Evolutionary conservation across 1,140 invertebrate genomes (phyloP), one percentile per base, ranked within the genome.

Genomic region (Pseudomyrmex gracilis): DNA sequence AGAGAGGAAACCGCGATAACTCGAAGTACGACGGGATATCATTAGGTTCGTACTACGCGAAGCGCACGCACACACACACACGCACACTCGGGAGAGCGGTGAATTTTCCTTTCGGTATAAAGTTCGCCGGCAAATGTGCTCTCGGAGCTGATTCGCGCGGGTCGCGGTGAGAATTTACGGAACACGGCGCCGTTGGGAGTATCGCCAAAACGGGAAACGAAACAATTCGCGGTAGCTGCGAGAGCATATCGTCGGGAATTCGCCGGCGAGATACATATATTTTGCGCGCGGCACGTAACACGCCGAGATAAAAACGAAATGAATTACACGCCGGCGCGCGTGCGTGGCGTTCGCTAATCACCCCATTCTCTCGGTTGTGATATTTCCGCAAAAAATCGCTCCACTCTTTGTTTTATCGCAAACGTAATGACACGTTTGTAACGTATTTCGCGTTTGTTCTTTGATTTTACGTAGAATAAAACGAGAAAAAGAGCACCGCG

Each of bases 21-120:
- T n/a, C 22, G 60, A 74, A 13, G 12, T 64, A 58, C 55, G 17
- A 60, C 45, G 17, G 24, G 49, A 55, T 45, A 67, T 55, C 34
- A 10, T 77, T 53, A 45, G 15, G 34, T 17, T 17, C 15, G 60
- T 15, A 12, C 8, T 55, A 55, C 51, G 34, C 7, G 34, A 34
- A 34, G 7, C 34, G 7, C 34, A 34, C 24, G 24, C 24, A 24
- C 34, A 34, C 34, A 34, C 0, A 34, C 3, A 2, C 34, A 7
- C 34, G 34, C 34, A 34, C 5, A 8, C n/a, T 34, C 12, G 12
- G 34, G 34, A 34, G 63, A 12, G 34, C 20, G 20, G 51, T 45
- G 17, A 57, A 68, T 78, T 78, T 77, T 55, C 24, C 74, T 57
- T 20, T 67, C 63, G 63, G 20, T 64, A 55, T 47, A 67, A 77